Evolutionary conservation across 2,888 invertebrate species (phyloP).

Genomic region (Latheticus oryzae): DNA sequence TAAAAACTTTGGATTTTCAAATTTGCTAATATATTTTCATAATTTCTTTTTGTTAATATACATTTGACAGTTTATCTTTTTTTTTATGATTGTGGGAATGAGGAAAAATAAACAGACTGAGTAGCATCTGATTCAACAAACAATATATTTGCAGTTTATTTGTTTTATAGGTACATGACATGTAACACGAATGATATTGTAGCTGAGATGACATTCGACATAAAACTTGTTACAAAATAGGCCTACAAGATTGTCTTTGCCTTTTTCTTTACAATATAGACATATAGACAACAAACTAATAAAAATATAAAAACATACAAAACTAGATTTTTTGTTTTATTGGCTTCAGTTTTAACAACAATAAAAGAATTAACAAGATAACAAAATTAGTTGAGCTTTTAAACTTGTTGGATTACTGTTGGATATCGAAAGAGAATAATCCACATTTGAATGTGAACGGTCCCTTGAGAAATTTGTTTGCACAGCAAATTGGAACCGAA

Average conservation of each 20-base stretch:
- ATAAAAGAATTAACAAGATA: slow-evolving; percentile 13
- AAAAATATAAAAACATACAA: slow-evolving; percentile 37
- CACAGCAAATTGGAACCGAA: slow-evolving; percentile 15
- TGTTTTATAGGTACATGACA: slow-evolving; percentile 57
- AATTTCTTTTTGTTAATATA: no score
- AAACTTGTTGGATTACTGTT: slow-evolving; percentile 10
- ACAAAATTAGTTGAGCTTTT: slow-evolving; percentile 15
- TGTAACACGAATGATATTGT: slow-evolving; percentile 56
- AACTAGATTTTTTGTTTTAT: slow-evolving; percentile 18
- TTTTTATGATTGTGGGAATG: no score
- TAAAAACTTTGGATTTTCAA: no score
- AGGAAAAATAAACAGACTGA: slow-evolving; percentile 10
- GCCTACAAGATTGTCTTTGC: slow-evolving; percentile 64
- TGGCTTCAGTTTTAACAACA: slow-evolving; percentile 8
- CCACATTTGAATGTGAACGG: slow-evolving; percentile 15
- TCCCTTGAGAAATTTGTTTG: slow-evolving; percentile 31
- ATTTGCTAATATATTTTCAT: no score
- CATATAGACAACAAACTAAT: slow-evolving; percentile 34
- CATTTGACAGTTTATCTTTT: no score
- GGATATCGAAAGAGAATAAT: slow-evolving; percentile 12
- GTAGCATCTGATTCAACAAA: slow-evolving; percentile 53
- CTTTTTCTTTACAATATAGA: slow-evolving; percentile 34
- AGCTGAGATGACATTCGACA: slow-evolving; percentile 46
- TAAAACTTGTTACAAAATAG: slow-evolving; percentile 61
- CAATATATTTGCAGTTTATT: slow-evolving; percentile 56